phyloP scores from a whole-genome alignment of 2,797 vertebrate species.

The Tapirus indicus region DNA sequence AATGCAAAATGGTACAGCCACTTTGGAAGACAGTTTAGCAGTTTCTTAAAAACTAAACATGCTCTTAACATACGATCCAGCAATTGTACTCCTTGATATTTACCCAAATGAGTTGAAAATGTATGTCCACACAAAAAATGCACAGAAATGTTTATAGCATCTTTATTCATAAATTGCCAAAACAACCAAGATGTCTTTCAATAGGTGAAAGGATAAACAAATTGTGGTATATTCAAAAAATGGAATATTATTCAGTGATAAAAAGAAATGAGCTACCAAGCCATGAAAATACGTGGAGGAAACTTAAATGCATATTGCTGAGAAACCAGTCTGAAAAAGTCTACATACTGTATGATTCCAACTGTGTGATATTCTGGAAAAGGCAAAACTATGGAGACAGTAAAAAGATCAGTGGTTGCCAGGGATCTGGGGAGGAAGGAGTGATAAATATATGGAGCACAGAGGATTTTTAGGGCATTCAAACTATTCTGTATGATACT shows the following conservation, averaged over 20 bases:
- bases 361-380: background rate
- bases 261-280: background rate
- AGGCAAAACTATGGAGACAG: background rate
- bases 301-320: background rate
- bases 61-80: background rate
- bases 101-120: background rate
- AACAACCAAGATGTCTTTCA: conserved; percentile 16
- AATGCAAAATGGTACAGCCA: background rate
- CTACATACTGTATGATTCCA: background rate
- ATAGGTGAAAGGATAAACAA: background rate
- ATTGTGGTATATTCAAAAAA: background rate
- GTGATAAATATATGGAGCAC: background rate
- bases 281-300: background rate
- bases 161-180: background rate
- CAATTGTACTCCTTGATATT: background rate
- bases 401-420: background rate
- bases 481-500: background rate
- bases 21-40: background rate
- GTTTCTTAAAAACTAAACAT: background rate
- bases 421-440: background rate
- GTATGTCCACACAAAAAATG: background rate
- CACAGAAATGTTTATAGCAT: background rate
- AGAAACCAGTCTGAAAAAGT: background rate
- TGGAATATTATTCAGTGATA: background rate
- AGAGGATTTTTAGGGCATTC: background rate